A percentile compares a stretch with the other conserved stretches of the same genome.
These are phyloP conservation scores for Caenorhabditis latens DNA, from an alignment of 1,140 invertebrate species.

Conservation along the genomic window DNA sequence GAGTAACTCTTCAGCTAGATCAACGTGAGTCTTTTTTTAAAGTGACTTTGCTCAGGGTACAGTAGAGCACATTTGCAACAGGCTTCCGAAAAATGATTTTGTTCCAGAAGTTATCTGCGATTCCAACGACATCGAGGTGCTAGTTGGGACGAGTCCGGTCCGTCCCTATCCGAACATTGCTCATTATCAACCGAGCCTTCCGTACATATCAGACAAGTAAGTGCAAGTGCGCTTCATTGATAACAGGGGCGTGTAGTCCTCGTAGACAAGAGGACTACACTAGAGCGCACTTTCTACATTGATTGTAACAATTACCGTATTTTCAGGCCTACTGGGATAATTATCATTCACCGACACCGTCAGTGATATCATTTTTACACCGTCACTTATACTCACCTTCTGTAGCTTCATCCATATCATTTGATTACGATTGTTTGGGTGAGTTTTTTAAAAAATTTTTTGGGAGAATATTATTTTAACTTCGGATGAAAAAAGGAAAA, in stretches of 20 bases:
- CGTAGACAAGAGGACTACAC: slow-evolving; percentile 46
- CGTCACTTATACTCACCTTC: slow-evolving; percentile 52
- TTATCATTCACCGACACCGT: slow-evolving; percentile 71
- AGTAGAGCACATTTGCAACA: too few species aligned
- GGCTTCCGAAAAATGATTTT: background rate
- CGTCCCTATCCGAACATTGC: slow-evolving; percentile 70
- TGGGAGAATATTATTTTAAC: too few species aligned
- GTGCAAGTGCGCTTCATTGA: background rate
- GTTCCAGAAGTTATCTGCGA: slow-evolving; percentile 22
- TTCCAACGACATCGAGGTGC: slow-evolving; percentile 62
- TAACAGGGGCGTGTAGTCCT: too few species aligned
- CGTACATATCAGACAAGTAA: slow-evolving; percentile 69
- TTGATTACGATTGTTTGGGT: slow-evolving; percentile 68
- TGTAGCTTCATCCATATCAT: slow-evolving; percentile 66
- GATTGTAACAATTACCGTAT: background rate
- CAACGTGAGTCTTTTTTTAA: slow-evolving; percentile 63
- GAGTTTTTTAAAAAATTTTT: too few species aligned
- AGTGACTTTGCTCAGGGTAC: too few species aligned
- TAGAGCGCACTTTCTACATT: background rate
- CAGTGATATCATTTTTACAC: slow-evolving; percentile 64
- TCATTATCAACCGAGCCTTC: slow-evolving; percentile 74
- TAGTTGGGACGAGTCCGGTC: slow-evolving; percentile 70
- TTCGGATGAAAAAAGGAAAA: background rate
- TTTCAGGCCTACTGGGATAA: slow-evolving; percentile 67
- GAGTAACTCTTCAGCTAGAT: slow-evolving; percentile 71